A percentile compares a stretch with the other conserved stretches of the same genome.
These are phyloP conservation scores for Temnopleurus reevesii DNA, from an alignment of 53 echinoderm and acorn worm genomes.

Conservation along the genomic window DNA sequence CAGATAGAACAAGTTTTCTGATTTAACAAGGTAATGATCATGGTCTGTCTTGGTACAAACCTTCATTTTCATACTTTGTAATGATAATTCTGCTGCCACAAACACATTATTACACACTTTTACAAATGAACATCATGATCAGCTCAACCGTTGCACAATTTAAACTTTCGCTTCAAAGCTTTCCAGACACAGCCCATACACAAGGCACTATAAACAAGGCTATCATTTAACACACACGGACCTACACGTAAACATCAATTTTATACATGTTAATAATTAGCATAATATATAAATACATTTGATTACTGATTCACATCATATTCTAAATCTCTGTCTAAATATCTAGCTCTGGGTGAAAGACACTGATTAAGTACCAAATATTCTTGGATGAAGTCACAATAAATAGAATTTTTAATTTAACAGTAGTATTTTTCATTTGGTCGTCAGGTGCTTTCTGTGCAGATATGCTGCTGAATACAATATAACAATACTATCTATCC, in stretches of 20 bases:
- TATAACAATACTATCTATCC: neutral
- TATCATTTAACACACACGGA: neutral
- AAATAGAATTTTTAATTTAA: neutral
- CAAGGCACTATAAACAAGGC: conserved; percentile 13
- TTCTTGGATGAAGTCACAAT: neutral
- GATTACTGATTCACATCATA: neutral
- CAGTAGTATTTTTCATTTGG: neutral
- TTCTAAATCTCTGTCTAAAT: neutral
- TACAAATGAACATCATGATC: neutral
- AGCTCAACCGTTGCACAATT: neutral
- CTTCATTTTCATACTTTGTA: too few relatives aligned
- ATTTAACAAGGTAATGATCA: too few relatives aligned
- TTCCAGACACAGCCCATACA: neutral
- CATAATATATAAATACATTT: conserved; percentile 24
- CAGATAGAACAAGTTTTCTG: too few relatives aligned
- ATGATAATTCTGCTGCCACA: too few relatives aligned
- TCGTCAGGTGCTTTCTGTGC: neutral
- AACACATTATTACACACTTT: too few relatives aligned
- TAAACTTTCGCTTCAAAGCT: too few relatives aligned
- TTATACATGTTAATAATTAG: neutral
- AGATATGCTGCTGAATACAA: conserved; percentile 24
- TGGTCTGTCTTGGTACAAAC: too few relatives aligned
- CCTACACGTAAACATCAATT: too few relatives aligned
- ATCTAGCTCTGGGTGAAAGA: conserved; percentile 25
- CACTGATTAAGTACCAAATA: conserved; percentile 18